Evolutionary conservation across 1,140 invertebrate genomes (phyloP), one percentile per base, ranked within the genome.

Genomic region (Hirudo medicinalis): DNA sequence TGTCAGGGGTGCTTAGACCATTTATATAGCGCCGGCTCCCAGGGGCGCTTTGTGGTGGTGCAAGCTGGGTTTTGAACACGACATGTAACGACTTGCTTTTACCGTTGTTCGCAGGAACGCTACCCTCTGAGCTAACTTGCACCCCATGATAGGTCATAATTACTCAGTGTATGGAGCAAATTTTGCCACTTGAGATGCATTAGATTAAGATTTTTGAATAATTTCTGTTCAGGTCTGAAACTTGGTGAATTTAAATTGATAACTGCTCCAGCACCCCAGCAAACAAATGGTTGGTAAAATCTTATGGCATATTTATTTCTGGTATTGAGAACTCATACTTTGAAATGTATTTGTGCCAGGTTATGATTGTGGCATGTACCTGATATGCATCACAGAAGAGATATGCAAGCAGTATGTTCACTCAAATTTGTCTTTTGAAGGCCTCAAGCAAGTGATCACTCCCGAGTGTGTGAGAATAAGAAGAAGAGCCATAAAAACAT

Each of bases 271-370:
- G 4, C 22, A 11, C 57, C 57, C 20, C 57, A 63, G 57, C 57
- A 63, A 63, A 63, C 29, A 25, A 63, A 63, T 63, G 22, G 54
- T 57, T 57, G 54, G 57, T 63, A 49, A 49, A 49, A 49, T 49
- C 43, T 49, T 49, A 36, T 6, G 13, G 13, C 15, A 11, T 1
- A n/a, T 19, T 63, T 8, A 63, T 63, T 32, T 32, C 6, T 32
- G 29, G 2, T 63, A 11, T 11, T 36, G 32, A 63, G 19, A 22
- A n/a, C 22, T 63, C 57, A 22, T 9, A 4, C 29, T 63, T 22
- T 25, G 0, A 63, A 63, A 15, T 32, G 11, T 32, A n/a, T 13
- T 32, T 25, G 22, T 32, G 54, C 20, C 57, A 63, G 57, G 22
- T n/a, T 63, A 22, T 25, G 57, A 63, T 15, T 63, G 57, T 32